Conservation (phyloP, 2,888 invertebrate species). For the Osedax frankpressi region DNA sequence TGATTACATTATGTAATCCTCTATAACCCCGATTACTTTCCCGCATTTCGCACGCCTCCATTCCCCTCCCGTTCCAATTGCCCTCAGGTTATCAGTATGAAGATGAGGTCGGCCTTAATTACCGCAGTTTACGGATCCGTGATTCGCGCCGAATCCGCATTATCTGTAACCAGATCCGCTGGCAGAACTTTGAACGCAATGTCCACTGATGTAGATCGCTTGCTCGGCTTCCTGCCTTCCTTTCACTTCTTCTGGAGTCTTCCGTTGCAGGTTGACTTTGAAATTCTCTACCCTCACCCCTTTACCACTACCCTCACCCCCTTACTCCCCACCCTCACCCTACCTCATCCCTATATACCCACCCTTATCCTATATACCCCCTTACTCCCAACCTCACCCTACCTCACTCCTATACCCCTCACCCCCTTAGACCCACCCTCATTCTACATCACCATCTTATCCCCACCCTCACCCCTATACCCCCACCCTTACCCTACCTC, state of each 20-base stretch:
- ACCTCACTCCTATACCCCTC: background rate
- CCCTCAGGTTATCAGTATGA: conserved; percentile 48
- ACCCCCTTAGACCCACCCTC: too few species aligned
- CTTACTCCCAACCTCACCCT: background rate
- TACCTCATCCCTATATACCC: too few species aligned
- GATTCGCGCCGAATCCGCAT: conserved; percentile 45
- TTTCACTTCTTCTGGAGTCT: conserved; percentile 95
- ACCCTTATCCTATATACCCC: conserved; percentile 59
- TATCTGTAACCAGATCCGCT: conserved; percentile 45
- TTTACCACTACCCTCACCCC: background rate
- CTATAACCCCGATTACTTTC: too few species aligned
- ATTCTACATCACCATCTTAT: conserved; percentile 57
- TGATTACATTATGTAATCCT: too few species aligned
- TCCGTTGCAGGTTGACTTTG: conserved; percentile 58
- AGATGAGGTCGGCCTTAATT: conserved; percentile 72
- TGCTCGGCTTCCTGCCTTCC: conserved; percentile 85
- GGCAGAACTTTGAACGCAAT: conserved; percentile 91
- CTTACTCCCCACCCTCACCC: too few species aligned
- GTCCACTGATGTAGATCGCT: conserved; percentile 87
- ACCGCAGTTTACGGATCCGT: conserved; percentile 65
- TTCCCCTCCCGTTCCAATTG: too few species aligned
- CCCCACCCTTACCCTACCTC: conserved; percentile 36
- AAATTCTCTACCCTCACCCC: background rate
- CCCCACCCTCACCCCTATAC: conserved; percentile 32
- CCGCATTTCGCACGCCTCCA: too few species aligned